Evolutionary conservation across 1,140 invertebrate species (phyloP), one percentile per base, ranked within the genome.

Genomic region (Drosophila simulans): DNA sequence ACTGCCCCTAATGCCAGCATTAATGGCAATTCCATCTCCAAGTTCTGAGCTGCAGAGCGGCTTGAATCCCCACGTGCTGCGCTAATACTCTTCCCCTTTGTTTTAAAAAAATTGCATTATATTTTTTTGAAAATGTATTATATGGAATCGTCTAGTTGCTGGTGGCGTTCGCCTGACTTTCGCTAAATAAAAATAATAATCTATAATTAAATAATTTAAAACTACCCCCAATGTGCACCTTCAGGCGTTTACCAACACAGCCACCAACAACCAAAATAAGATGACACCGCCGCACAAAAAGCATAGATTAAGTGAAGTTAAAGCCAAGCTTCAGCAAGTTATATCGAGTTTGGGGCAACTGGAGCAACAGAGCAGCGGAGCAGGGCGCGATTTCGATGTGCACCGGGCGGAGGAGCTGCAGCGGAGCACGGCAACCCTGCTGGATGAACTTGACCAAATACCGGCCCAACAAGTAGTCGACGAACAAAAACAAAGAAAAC

Each of bases 271-370:
- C 31, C 31, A 31, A 31, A 31, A 12, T 20, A 45, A 11, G 0
- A 45, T 83, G 31, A 10, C 8, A 3, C 31, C 31, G 79, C 46
- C 74, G 42, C 25, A 60, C 4, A 56, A 43, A 34, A 35, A 11
- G 11, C 22, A 31, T 1, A 79, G 72, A 69, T 46, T 89, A 15
- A 76, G 55, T 40, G 51, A 69, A 63, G 65, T 86, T 79, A 86
- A 89, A 43, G 10, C 54, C 39, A 66, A 69, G 63, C 58, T 83
- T 51, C 5, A 1, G 1, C 31, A 49, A 45, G 40, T 76, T 15
- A 27, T 83, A 31, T 43, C 2, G 10, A 83, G 76, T 72, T 48
- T 88, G 34, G 27, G 52, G 17, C 22, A 60, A 27, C 43, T 79
- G 12, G 65, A 76, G 13, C 20, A 11, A 2, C 25, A 46, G 1